These are phyloP conservation scores for Plutella xylostella DNA, from an alignment of 2,888 invertebrate genomes.

Conservation along the genomic window DNA sequence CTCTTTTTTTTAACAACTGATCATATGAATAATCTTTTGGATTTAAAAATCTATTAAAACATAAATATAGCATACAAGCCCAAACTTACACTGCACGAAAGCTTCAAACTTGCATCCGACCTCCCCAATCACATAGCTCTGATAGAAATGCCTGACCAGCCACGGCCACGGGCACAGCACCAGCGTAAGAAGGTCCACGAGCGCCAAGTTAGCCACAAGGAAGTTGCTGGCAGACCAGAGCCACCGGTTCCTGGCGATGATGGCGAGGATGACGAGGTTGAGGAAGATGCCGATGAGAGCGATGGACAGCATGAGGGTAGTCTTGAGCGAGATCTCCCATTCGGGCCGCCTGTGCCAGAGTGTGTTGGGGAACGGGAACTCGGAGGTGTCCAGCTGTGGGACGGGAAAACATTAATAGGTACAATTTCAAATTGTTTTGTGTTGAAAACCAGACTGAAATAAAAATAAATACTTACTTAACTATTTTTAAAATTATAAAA, in stretches of 20 bases:
- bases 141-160: constrained; percentile 79
- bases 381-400: constrained; percentile 49
- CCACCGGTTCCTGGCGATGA: constrained; percentile 72
- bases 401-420: too few species aligned
- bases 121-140: constrained; percentile 79
- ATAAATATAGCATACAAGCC: too few species aligned
- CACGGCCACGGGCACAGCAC: constrained; percentile 82
- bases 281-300: constrained; percentile 75
- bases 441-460: too few species aligned
- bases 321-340: constrained; percentile 72
- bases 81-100: constrained; percentile 77
- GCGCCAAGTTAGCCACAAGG: constrained; percentile 80
- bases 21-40: too few species aligned
- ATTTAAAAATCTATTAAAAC: too few species aligned
- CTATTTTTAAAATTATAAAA: too few species aligned
- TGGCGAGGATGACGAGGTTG: constrained; percentile 74
- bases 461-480: too few species aligned
- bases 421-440: too few species aligned
- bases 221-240: constrained; percentile 78
- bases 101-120: constrained; percentile 84
- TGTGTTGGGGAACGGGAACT: constrained; percentile 69
- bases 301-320: constrained; percentile 69
- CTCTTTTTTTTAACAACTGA: too few species aligned
- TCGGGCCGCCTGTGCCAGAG: constrained; percentile 74
- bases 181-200: constrained; percentile 75